A percentile compares a stretch with the other conserved stretches of the same genome.
phyloP scores from a whole-genome alignment of 1,140 invertebrate genomes.

The Micrasema minimum region DNA sequence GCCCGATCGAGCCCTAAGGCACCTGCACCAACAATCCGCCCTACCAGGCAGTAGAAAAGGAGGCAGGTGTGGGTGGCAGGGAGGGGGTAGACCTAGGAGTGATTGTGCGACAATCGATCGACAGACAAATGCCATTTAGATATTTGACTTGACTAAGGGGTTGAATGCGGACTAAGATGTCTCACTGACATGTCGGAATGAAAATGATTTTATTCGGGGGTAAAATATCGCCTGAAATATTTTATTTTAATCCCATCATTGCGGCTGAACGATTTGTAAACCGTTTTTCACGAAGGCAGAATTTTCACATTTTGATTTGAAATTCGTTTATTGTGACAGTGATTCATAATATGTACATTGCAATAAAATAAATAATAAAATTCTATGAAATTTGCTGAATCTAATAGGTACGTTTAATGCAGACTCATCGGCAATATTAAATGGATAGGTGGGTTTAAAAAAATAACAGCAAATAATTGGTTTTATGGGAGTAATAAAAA shows the following conservation, averaged over 20 bases:
- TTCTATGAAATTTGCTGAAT: too few relatives aligned
- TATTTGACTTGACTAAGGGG: constrained; percentile 23
- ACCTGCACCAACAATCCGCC: constrained; percentile 22
- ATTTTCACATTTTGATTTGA: too few relatives aligned
- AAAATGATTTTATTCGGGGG: constrained; percentile 7
- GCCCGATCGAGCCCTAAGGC: constrained; percentile 7
- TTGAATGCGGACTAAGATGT: constrained; percentile 3
- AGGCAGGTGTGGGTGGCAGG: not conserved
- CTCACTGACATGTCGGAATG: constrained; percentile 1
- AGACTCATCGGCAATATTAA: too few relatives aligned
- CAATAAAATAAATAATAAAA: too few relatives aligned
- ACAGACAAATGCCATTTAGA: constrained; percentile 32
- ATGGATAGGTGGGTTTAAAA: too few relatives aligned
- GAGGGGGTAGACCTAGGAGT: constrained; percentile 15
- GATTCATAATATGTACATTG: too few relatives aligned
- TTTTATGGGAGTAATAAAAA: too few relatives aligned
- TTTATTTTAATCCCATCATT: not conserved
- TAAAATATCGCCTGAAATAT: too few relatives aligned
- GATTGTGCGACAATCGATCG: constrained; percentile 33
- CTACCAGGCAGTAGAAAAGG: not conserved
- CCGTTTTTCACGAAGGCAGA: too few relatives aligned
- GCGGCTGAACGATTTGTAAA: not conserved
- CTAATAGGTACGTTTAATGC: too few relatives aligned
- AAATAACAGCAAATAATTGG: too few relatives aligned
- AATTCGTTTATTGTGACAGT: too few relatives aligned